phyloP scores from a whole-genome alignment of 1,140 invertebrate genomes.

The Subanguina moxae region DNA sequence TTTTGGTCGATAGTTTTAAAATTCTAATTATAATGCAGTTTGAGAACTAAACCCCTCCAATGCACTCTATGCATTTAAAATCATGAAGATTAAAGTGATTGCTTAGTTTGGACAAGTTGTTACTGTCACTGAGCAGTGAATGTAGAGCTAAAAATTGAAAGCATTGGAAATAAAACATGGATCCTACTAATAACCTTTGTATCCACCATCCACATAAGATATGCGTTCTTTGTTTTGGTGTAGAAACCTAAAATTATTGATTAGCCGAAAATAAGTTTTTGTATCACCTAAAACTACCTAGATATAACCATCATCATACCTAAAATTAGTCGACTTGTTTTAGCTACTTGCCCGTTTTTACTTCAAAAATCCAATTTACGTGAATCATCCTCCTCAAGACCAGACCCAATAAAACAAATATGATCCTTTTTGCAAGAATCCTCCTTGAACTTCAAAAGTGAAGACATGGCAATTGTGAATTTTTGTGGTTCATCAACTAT shows the following conservation, averaged over 20 bases:
- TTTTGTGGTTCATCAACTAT: constrained; percentile 91
- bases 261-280: no score
- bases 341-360: no score
- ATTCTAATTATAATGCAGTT: no score
- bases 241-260: constrained; percentile 71
- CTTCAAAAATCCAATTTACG: constrained; percentile 62
- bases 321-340: no score
- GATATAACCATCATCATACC: constrained; percentile 91
- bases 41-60: not conserved
- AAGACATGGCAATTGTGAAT: constrained; percentile 89
- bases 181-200: constrained; percentile 65
- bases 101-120: constrained; percentile 46
- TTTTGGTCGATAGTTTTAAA: no score
- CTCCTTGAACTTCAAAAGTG: constrained; percentile 68
- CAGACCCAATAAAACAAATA: constrained; percentile 91
- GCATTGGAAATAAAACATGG: no score
- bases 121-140: constrained; percentile 44
- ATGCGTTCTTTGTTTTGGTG: constrained; percentile 88
- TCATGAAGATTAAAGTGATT: constrained; percentile 55
- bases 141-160: constrained; percentile 55
- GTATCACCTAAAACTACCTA: no score
- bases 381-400: constrained; percentile 81
- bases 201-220: constrained; percentile 84
- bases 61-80: constrained; percentile 53
- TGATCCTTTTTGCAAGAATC: constrained; percentile 64